Conservation (phyloP, 2,888 invertebrate genomes). For the Schizotus pectinicornis region DNA sequence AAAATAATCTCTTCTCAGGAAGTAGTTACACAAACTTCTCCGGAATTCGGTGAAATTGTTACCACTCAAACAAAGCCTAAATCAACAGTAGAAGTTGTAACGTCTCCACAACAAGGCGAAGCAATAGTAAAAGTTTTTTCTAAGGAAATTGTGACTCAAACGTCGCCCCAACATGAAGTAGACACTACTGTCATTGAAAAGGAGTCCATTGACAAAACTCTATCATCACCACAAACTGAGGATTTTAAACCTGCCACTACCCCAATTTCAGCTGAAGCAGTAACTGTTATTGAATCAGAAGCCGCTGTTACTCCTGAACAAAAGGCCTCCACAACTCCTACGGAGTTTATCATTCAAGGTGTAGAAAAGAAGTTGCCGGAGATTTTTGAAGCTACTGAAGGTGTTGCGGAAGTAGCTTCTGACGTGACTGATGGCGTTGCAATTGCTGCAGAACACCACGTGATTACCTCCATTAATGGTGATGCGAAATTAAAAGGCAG, state of each 20-base stretch:
- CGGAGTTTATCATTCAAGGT: not conserved
- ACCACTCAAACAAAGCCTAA: slow-evolving; percentile 51
- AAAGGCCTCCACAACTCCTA: not conserved
- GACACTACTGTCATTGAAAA: too few species aligned
- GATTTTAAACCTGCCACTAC: not conserved
- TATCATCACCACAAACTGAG: not conserved
- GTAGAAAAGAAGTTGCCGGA: not conserved
- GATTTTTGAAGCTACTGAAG: not conserved
- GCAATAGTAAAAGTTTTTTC: too few species aligned
- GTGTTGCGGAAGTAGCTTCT: not conserved
- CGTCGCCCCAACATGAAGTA: too few species aligned
- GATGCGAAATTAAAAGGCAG: slow-evolving; percentile 11
- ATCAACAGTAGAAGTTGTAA: too few species aligned
- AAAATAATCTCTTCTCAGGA: slow-evolving; percentile 20
- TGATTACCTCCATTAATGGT: slow-evolving; percentile 10
- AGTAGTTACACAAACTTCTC: slow-evolving; percentile 9
- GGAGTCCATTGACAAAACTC: too few species aligned
- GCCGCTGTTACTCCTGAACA: not conserved
- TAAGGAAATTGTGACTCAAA: too few species aligned
- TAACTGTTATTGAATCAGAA: slow-evolving; percentile 1
- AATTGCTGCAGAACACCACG: not conserved
- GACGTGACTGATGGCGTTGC: not conserved
- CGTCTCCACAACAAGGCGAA: not conserved
- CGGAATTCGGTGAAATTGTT: slow-evolving; percentile 28
- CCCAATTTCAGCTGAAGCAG: not conserved